These are phyloP conservation scores for Aricia agestis DNA, from an alignment of 1,140 invertebrate genomes.

Conservation along the genomic window DNA sequence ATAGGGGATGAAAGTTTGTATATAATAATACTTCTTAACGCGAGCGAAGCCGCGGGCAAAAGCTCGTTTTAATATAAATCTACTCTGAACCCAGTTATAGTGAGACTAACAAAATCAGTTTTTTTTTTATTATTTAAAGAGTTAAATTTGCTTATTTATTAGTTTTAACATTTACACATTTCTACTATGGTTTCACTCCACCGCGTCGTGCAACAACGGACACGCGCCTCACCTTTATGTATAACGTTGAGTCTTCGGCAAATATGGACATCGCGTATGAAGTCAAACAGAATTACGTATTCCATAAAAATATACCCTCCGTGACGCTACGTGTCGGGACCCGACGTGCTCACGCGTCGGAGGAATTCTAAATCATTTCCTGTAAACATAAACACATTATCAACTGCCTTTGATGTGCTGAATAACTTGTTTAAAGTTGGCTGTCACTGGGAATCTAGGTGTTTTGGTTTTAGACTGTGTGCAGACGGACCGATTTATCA, in stretches of 20 bases:
- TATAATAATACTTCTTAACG: no score
- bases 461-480: no score
- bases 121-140: no score
- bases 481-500: no score
- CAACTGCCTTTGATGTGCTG: background rate
- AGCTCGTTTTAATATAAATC: no score
- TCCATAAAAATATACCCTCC: constrained; percentile 74
- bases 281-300: constrained; percentile 75
- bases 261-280: constrained; percentile 75
- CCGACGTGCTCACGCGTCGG: constrained; percentile 26
- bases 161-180: no score
- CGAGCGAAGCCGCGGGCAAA: no score
- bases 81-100: no score
- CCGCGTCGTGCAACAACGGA: constrained; percentile 32
- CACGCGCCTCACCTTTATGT: constrained; percentile 56
- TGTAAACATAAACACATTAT: constrained; percentile 18
- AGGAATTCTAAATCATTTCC: constrained; percentile 20
- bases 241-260: constrained; percentile 70
- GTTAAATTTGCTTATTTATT: no score
- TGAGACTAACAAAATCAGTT: no score
- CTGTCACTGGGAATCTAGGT: no score
- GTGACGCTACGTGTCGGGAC: constrained; percentile 48
- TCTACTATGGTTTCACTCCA: background rate
- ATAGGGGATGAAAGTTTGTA: no score
- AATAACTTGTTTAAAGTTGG: constrained; percentile 20